phyloP scores from a whole-genome alignment of 2,797 vertebrate genomes.

The Astyanax mexicanus region DNA sequence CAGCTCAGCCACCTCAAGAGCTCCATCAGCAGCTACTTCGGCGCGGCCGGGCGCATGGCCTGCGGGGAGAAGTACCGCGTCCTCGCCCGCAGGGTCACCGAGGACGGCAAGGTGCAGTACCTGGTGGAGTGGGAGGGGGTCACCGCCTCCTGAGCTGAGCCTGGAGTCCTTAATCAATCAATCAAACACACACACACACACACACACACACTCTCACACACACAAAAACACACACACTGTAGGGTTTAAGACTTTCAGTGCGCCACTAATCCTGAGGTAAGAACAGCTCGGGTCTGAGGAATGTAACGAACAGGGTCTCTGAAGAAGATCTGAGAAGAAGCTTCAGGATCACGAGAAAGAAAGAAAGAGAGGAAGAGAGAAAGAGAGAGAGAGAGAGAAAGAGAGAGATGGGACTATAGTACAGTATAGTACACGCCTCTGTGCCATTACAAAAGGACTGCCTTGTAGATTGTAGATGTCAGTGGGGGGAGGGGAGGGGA shows the following conservation, averaged over 20 bases:
- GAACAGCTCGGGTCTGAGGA: conserved; percentile 14
- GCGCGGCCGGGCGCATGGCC: conserved; percentile 95
- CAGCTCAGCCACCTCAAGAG: conserved; percentile 96
- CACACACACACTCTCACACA: no score
- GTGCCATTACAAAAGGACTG: conserved; percentile 48
- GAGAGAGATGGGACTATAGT: conserved; percentile 4
- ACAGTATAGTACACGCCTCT: conserved; percentile 50
- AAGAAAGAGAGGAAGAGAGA: no score
- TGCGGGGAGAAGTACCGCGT: conserved; percentile 97
- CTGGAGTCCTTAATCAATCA: neutral
- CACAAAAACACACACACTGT: no score
- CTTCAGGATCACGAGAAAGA: conserved; percentile 26
- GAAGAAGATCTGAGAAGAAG: conserved; percentile 16
- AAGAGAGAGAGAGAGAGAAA: neutral
- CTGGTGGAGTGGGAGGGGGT: conserved; percentile 99
- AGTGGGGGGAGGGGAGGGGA: neutral
- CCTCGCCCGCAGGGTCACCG: conserved; percentile 92
- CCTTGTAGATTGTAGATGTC: conserved; percentile 40
- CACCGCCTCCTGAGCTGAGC: conserved; percentile 89
- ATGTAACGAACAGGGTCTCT: conserved; percentile 11
- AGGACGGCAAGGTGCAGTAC: conserved; percentile 98
- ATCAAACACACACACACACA: no score
- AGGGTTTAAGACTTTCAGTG: conserved; percentile 25
- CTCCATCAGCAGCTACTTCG: conserved; percentile 98
- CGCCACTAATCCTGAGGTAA: conserved; percentile 7